Evolutionary conservation across 1,140 invertebrate genomes (phyloP).

Genomic region (Sipha flava): DNA sequence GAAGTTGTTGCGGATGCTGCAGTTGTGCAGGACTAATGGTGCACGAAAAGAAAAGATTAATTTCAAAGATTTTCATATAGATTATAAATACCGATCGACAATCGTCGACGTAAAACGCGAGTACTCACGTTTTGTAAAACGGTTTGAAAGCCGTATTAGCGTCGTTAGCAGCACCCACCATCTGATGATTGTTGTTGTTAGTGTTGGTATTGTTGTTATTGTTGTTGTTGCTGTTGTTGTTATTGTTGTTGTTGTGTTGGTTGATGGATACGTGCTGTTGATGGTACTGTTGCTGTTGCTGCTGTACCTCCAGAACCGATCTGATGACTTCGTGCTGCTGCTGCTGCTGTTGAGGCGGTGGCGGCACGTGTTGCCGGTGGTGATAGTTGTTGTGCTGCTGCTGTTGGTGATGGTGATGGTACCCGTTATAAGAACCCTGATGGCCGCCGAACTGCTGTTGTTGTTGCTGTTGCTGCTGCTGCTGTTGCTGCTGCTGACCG

Average conservation of each 20-base stretch:
- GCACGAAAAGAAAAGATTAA: background rate
- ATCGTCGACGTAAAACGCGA: too few relatives aligned
- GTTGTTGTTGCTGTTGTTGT: slow-evolving; percentile 43
- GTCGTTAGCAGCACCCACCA: slow-evolving; percentile 33
- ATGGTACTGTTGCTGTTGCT: slow-evolving; percentile 46
- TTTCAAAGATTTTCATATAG: too few relatives aligned
- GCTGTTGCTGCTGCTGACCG: slow-evolving; percentile 34
- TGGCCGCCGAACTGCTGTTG: slow-evolving; percentile 49
- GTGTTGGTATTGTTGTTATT: background rate
- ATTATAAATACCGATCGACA: too few relatives aligned
- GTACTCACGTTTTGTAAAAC: slow-evolving; percentile 72
- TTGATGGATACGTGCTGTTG: slow-evolving; percentile 19
- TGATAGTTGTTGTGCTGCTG: slow-evolving; percentile 22
- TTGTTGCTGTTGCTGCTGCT: slow-evolving; percentile 47
- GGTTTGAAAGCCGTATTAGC: slow-evolving; percentile 66
- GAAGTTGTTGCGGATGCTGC: background rate
- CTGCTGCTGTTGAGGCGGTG: slow-evolving; percentile 6
- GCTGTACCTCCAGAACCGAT: slow-evolving; percentile 56
- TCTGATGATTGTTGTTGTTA: slow-evolving; percentile 30
- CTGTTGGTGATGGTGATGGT: background rate
- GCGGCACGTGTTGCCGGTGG: background rate
- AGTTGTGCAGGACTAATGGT: background rate
- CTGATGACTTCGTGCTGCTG: slow-evolving; percentile 57
- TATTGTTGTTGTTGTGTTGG: slow-evolving; percentile 16
- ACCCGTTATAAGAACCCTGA: slow-evolving; percentile 33